Percentiles rank a stretch among this genome's conserved stretches.
These are phyloP conservation scores for Aphrocallistes beatrix DNA, from an alignment of 37 sponge, comb jelly and placozoan genomes.

Conservation along the genomic window DNA sequence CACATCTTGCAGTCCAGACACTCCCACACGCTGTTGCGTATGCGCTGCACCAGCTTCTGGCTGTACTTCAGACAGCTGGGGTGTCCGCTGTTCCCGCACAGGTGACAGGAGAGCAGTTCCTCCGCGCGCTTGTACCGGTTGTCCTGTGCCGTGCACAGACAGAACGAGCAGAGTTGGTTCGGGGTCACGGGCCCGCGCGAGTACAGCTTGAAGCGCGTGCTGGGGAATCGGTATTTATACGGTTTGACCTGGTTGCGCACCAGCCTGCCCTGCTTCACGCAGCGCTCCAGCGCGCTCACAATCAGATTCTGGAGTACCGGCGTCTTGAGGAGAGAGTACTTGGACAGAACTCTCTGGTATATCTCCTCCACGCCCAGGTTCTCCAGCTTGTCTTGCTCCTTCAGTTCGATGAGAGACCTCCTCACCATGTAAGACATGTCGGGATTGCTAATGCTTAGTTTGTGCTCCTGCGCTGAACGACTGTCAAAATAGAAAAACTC, in stretches of 20 bases:
- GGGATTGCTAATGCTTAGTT: neutral
- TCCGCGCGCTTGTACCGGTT: slow-evolving; percentile 67
- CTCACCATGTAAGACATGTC: neutral
- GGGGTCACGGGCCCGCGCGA: slow-evolving; percentile 40
- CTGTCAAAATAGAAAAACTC: neutral
- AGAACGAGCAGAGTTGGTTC: slow-evolving; percentile 86
- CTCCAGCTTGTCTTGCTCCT: neutral
- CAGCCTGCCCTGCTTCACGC: neutral
- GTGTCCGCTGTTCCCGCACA: slow-evolving; percentile 98
- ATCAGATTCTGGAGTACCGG: neutral
- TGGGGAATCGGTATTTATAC: neutral
- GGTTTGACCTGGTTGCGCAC: neutral
- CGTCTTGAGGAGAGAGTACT: neutral
- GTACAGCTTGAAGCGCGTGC: neutral
- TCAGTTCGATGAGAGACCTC: neutral
- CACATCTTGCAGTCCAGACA: slow-evolving; percentile 97
- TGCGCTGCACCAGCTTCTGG: slow-evolving; percentile 49
- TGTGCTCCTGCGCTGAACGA: neutral
- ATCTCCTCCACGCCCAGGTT: neutral
- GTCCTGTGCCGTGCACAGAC: slow-evolving; percentile 64
- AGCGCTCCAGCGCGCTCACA: neutral
- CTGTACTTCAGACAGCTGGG: slow-evolving; percentile 83
- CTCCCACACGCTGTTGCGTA: slow-evolving; percentile 74
- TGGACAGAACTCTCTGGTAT: neutral
- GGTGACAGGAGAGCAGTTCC: slow-evolving; percentile 80